Evolutionary conservation across 2,797 vertebrate species (phyloP).

Genomic region (Heteromormyrus szaboi): DNA sequence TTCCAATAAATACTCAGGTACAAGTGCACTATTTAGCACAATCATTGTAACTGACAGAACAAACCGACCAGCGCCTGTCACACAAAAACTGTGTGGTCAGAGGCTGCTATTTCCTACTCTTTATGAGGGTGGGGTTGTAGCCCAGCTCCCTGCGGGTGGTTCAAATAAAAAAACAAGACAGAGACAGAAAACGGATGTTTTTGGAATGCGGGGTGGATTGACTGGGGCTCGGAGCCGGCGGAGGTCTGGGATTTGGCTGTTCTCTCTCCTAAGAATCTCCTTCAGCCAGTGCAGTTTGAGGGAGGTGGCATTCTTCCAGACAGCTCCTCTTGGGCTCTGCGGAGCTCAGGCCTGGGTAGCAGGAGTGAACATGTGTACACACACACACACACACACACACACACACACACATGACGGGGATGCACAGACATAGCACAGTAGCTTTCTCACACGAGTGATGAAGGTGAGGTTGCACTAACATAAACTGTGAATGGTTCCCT

Average conservation of each 20-base stretch:
- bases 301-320: not conserved
- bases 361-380: not conserved
- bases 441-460: not conserved
- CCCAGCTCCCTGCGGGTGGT: not conserved
- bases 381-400: not conserved
- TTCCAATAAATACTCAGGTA: not conserved
- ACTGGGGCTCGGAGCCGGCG: not conserved
- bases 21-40: not conserved
- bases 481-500: not conserved
- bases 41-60: not conserved
- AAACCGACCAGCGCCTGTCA: not conserved
- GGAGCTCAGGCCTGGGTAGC: not conserved
- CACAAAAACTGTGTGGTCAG: not conserved
- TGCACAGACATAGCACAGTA: not conserved
- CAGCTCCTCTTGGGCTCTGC: not conserved
- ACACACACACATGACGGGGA: not conserved
- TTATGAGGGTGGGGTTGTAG: not conserved
- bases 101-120: not conserved
- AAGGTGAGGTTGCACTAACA: not conserved
- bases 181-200: not conserved
- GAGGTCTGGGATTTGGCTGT: not conserved
- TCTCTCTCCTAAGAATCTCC: no score
- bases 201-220: not conserved
- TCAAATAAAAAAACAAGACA: not conserved
- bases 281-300: not conserved